Evolutionary conservation across 2,113 vertebrate species (phyloP).

Genomic region (Puma concolor): DNA sequence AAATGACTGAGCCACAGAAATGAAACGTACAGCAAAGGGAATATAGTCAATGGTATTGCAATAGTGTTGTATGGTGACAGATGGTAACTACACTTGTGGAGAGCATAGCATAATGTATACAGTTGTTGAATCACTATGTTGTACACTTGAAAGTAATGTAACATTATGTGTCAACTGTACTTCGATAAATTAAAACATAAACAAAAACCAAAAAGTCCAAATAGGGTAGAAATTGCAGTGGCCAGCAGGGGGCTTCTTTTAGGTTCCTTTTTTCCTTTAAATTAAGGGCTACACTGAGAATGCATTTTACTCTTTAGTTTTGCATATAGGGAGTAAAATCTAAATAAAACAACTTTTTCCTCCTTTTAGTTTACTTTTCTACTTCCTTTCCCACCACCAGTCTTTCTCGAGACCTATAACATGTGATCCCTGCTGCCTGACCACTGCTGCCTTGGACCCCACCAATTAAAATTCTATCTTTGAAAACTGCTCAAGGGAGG

Average conservation of each 20-base stretch:
- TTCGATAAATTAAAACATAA: background rate
- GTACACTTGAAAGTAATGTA: background rate
- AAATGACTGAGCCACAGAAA: background rate
- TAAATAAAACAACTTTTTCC: background rate
- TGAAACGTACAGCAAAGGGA: background rate
- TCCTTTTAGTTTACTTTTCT: background rate
- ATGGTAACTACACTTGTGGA: background rate
- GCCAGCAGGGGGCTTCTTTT: conserved; percentile 57
- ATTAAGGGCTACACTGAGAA: background rate
- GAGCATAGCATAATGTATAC: background rate
- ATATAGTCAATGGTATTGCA: background rate
- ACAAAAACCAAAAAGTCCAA: background rate
- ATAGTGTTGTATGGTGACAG: background rate
- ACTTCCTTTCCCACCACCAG: background rate
- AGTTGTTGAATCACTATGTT: background rate
- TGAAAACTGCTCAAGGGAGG: background rate
- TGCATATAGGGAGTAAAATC: background rate
- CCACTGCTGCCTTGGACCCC: background rate
- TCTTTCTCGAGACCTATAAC: background rate
- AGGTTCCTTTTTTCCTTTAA: background rate
- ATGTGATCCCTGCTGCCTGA: too few relatives aligned
- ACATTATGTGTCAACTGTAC: background rate
- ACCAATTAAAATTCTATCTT: background rate
- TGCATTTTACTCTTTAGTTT: background rate
- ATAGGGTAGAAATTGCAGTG: conserved; percentile 16